Conservation (phyloP, 2,113 vertebrate genomes). For the Oncorhynchus masou region DNA sequence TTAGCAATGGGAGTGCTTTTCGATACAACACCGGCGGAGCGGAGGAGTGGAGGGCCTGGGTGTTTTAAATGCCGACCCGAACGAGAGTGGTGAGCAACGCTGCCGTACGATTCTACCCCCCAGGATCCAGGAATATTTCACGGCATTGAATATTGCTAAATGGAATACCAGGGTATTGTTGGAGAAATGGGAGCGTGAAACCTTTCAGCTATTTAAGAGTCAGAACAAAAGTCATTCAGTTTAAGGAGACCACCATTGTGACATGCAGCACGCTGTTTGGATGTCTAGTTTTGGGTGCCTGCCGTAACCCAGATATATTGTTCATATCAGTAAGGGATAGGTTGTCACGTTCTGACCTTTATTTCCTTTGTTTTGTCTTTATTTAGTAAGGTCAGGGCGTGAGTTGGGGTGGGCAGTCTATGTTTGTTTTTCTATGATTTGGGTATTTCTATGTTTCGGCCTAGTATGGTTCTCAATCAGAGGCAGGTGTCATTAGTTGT, state of each 20-base stretch:
- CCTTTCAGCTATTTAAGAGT: conserved; percentile 17
- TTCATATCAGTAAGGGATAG: conserved; percentile 20
- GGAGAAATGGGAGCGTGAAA: not conserved
- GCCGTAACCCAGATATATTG: not conserved
- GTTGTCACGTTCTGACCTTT: no score
- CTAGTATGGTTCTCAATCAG: no score
- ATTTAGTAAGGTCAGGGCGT: no score
- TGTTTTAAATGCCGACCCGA: conserved; percentile 39
- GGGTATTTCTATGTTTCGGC: no score
- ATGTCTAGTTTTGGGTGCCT: not conserved
- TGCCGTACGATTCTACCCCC: not conserved
- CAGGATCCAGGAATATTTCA: conserved; percentile 28
- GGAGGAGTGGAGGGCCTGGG: not conserved
- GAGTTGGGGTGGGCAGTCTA: no score
- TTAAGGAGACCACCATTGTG: not conserved
- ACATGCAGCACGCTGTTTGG: not conserved
- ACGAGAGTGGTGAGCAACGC: conserved; percentile 39
- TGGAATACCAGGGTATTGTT: conserved; percentile 14
- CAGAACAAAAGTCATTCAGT: conserved; percentile 2
- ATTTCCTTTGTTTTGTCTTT: no score
- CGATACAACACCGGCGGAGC: conserved; percentile 14
- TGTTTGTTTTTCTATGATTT: no score
- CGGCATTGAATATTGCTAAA: conserved; percentile 20
- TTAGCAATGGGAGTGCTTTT: conserved; percentile 58
- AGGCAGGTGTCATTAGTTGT: no score